phyloP scores from a whole-genome alignment of 2,797 vertebrate species.

The Tapera naevia region DNA sequence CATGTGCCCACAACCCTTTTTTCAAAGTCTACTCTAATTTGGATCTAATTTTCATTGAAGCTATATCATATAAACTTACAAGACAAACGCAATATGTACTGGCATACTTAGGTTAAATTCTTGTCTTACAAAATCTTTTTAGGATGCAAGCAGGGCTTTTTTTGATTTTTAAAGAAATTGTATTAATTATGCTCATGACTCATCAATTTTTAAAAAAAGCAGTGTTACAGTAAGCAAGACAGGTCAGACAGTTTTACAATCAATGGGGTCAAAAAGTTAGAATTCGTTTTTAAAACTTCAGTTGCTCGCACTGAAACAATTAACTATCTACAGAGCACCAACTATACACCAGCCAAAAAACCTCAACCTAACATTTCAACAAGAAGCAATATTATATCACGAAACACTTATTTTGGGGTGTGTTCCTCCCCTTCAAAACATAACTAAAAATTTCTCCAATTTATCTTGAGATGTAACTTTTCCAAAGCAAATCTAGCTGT shows the following conservation, averaged over 20 bases:
- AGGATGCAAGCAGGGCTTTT: not conserved
- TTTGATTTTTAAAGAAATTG: not conserved
- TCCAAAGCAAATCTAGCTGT: not conserved
- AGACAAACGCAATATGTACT: not conserved
- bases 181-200: conserved; percentile 36
- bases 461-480: not conserved
- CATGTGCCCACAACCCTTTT: not conserved
- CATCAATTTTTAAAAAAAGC: not conserved
- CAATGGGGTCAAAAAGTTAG: conserved; percentile 54
- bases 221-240: conserved; percentile 35
- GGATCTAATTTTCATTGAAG: conserved; percentile 10
- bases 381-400: not conserved
- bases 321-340: conserved; percentile 21
- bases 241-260: conserved; percentile 43
- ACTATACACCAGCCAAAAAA: not conserved
- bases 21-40: not conserved
- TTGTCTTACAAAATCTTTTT: not conserved
- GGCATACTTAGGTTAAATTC: not conserved
- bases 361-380: rapidly evolving
- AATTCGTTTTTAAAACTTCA: conserved; percentile 45
- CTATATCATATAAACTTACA: not conserved
- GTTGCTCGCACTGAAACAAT: conserved; percentile 4
- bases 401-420: not conserved
- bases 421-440: not conserved
- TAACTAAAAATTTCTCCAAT: not conserved